phyloP scores from a whole-genome alignment of 2,888 invertebrate species.

The Epiblema foenella region DNA sequence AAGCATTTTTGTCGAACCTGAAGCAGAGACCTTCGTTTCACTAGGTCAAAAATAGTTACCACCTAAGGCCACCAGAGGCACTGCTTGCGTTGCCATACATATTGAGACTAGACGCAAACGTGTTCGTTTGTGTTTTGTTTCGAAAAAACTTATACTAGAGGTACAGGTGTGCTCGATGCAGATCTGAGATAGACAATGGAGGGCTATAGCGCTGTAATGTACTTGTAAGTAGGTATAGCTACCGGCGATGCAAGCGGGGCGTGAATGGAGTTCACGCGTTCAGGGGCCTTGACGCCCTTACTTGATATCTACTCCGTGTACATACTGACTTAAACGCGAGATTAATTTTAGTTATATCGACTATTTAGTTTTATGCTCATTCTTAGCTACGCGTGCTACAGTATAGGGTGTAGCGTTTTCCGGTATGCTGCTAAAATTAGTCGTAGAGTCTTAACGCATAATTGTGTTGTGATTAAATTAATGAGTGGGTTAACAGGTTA shows the following conservation, averaged over 20 bases:
- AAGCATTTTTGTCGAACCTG: too few relatives aligned
- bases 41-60: too few relatives aligned
- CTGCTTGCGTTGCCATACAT: too few relatives aligned
- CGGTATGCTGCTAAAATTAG: too few relatives aligned
- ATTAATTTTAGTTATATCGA: neutral
- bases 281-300: slow-evolving; percentile 21
- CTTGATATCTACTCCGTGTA: neutral
- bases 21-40: too few relatives aligned
- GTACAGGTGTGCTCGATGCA: slow-evolving; percentile 61
- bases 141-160: too few relatives aligned
- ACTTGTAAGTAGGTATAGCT: neutral
- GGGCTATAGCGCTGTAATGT: neutral
- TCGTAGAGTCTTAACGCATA: neutral
- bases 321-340: neutral
- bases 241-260: slow-evolving; percentile 4
- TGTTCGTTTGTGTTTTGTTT: too few relatives aligned
- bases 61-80: too few relatives aligned
- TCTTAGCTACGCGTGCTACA: neutral
- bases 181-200: slow-evolving; percentile 9
- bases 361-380: neutral
- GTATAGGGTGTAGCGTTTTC: too few relatives aligned
- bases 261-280: slow-evolving; percentile 34
- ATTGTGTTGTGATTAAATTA: neutral
- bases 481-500: neutral
- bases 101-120: too few relatives aligned